phyloP scores from a whole-genome alignment of 2,888 invertebrate species.

The Agrilus mali region DNA sequence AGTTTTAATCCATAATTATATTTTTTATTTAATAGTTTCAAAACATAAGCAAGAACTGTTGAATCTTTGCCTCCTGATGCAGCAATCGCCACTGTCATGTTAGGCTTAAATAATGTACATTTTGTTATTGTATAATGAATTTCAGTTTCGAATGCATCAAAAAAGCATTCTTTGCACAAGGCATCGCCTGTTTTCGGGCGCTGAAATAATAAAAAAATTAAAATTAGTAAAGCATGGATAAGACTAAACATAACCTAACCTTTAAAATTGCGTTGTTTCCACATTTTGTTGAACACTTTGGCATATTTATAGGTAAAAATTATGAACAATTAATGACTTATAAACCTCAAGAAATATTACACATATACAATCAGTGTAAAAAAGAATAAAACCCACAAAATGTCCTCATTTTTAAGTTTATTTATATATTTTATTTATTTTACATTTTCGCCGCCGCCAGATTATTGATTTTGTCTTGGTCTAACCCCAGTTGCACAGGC shows the following conservation, averaged over 20 bases:
- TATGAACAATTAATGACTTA: neutral
- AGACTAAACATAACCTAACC: slow-evolving; percentile 34
- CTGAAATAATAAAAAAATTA: slow-evolving; percentile 33
- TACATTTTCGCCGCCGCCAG: too few relatives aligned
- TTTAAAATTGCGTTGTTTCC: slow-evolving; percentile 64
- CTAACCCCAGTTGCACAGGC: too few relatives aligned
- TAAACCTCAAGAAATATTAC: too few relatives aligned
- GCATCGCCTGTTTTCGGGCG: slow-evolving; percentile 85
- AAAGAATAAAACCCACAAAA: too few relatives aligned
- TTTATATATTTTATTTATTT: too few relatives aligned
- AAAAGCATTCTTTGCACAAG: slow-evolving; percentile 91
- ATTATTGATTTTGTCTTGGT: too few relatives aligned
- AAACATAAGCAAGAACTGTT: slow-evolving; percentile 87
- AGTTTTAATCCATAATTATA: slow-evolving; percentile 85
- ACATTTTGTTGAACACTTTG: slow-evolving; percentile 57
- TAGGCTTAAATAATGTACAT: slow-evolving; percentile 67
- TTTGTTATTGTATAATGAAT: slow-evolving; percentile 81
- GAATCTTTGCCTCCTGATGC: slow-evolving; percentile 96
- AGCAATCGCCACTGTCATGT: slow-evolving; percentile 82
- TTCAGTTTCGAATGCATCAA: slow-evolving; percentile 86
- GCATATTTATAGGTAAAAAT: slow-evolving; percentile 39
- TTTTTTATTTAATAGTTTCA: slow-evolving; percentile 82
- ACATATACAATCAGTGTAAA: too few relatives aligned
- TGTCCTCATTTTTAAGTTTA: too few relatives aligned
- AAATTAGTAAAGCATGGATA: neutral